Evolutionary conservation across 2,888 invertebrate genomes (phyloP).

Genomic region (Ennomos quercinarius): DNA sequence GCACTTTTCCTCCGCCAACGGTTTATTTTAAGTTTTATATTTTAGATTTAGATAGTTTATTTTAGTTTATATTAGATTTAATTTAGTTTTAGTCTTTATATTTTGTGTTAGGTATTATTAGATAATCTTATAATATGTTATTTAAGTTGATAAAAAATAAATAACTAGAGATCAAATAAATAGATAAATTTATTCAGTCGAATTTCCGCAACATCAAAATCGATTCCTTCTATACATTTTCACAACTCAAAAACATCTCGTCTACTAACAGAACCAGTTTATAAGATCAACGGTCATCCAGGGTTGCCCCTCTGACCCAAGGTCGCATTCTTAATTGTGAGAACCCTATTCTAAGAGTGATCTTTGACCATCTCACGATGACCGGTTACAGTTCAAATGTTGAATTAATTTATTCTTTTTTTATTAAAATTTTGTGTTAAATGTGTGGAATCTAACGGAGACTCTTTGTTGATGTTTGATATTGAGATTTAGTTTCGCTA

Average conservation of each 20-base stretch:
- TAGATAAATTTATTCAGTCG: too few relatives aligned
- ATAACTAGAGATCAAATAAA: too few relatives aligned
- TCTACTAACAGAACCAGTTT: conserved; percentile 44
- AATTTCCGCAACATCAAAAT: too few relatives aligned
- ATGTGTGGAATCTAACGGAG: conserved; percentile 58
- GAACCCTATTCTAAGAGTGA: conserved; percentile 58
- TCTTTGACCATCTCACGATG: conserved; percentile 73
- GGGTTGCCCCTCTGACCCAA: conserved; percentile 53
- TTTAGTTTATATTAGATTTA: too few relatives aligned
- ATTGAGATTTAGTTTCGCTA: conserved; percentile 36
- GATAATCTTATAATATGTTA: too few relatives aligned
- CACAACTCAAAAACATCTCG: background rate
- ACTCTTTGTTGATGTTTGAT: conserved; percentile 36
- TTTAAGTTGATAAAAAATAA: too few relatives aligned
- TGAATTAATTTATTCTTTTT: conserved; percentile 64
- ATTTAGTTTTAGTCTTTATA: too few relatives aligned
- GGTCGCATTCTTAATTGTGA: conserved; percentile 72
- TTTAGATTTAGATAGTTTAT: too few relatives aligned
- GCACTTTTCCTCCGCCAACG: too few relatives aligned
- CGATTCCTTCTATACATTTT: too few relatives aligned
- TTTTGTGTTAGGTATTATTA: too few relatives aligned
- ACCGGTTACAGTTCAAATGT: conserved; percentile 62
- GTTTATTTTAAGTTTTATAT: too few relatives aligned
- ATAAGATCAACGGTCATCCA: conserved; percentile 77
- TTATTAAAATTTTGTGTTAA: conserved; percentile 60